Base-by-base conservation (phyloP, 1,140 invertebrate genomes). In the Brachionus calyciflorus region DNA sequence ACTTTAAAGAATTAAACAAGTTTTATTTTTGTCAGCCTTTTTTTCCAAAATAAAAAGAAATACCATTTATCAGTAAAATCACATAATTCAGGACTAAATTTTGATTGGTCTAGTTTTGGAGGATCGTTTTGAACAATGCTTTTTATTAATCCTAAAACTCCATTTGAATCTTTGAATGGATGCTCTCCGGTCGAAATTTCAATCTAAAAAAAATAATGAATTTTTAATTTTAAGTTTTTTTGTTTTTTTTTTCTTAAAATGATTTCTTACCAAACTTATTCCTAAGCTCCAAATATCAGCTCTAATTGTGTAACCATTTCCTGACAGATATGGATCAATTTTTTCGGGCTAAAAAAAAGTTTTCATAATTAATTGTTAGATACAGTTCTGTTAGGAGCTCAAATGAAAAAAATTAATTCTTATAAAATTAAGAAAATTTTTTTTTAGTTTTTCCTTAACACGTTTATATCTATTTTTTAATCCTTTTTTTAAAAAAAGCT, bases 221-320 rank as follows among this genome's bases (percentile, higher is more conserved):
- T 37, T 9, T 5, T 9, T 5, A 37, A 37, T 5, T 5, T 5
- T 3, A 37, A 37, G 33, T 37, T 9, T 37, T 5, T 37, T 37
- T 5, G 9, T 37, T 37, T 9, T 5, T 9, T 37, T 37, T 3
- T 37, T 37, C 9, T 37, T 5, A 37, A 37, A 37, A 3, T 37
- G 9, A 37, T 37, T 3, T 46, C 37, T 73, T 33, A 73, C 69
- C 44, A 73, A 26, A 10, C 28, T 73, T 17, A 73, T 73, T 30
- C 69, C 69, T 12, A 73, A 40, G 17, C 69, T 73, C 69, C 69
- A 73, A 30, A 73, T 73, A 41, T 73, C 69, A n/a, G 69, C 26
- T 55, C 51, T 73, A n/a, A 73, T 55, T 14, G 44, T 37, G 24
- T 73, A 73, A 24, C 69, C 69, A 40, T 40, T 37, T 24, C 33